These are phyloP conservation scores for Avahi laniger DNA, from an alignment of 2,797 vertebrate species.

Conservation along the genomic window DNA sequence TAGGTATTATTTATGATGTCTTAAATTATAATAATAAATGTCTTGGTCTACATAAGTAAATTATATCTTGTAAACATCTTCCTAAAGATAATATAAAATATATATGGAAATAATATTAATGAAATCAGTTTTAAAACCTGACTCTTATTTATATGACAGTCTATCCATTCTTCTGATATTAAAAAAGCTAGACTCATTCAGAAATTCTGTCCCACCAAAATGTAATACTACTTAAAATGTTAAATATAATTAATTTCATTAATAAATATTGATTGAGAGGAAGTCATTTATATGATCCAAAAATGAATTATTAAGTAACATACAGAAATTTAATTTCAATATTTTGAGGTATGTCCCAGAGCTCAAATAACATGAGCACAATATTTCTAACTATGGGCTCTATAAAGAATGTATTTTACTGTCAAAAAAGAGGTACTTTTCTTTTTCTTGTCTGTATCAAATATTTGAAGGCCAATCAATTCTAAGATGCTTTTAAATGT, in stretches of 20 bases:
- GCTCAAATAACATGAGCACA: neutral
- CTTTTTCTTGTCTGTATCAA: neutral
- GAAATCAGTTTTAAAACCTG: neutral
- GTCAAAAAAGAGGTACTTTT: neutral
- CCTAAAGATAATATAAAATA: neutral
- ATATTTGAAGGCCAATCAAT: neutral
- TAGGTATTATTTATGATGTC: neutral
- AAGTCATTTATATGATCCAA: neutral
- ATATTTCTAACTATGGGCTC: neutral
- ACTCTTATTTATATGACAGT: neutral
- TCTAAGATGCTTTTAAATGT: neutral
- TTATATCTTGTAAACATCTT: neutral
- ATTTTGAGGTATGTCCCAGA: neutral
- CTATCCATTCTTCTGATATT: neutral
- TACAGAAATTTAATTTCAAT: neutral
- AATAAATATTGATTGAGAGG: neutral
- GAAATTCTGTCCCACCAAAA: neutral
- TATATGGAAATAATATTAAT: neutral
- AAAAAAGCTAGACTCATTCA: neutral
- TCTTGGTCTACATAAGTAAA: neutral
- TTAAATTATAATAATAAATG: neutral
- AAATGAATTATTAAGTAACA: neutral
- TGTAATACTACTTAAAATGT: neutral
- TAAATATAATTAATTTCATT: neutral
- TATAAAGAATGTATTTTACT: neutral